Percentiles rank a stretch among this genome's conserved stretches.
Evolutionary conservation across 2,797 vertebrate genomes (phyloP).

Genomic region (Falco berigora): DNA sequence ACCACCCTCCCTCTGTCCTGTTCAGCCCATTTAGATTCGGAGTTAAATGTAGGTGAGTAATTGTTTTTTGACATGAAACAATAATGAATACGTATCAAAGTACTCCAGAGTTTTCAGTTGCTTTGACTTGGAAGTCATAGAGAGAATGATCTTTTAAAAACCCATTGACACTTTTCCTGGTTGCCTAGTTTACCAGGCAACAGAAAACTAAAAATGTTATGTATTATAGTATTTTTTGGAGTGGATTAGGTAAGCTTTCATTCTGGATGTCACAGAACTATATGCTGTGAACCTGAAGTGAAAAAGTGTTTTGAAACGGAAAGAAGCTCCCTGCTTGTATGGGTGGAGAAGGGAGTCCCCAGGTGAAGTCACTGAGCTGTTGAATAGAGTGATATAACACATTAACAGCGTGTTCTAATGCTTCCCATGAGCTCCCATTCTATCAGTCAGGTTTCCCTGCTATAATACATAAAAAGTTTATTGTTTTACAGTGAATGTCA

Average conservation of each 20-base stretch:
- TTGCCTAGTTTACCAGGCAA: neutral
- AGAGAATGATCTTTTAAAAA: neutral
- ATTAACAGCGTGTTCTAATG: neutral
- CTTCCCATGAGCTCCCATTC: neutral
- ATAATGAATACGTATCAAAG: neutral
- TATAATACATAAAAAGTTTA: neutral
- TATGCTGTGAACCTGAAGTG: neutral
- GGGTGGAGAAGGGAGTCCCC: neutral
- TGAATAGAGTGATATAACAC: neutral
- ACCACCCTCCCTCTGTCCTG: neutral
- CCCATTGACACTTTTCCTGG: neutral
- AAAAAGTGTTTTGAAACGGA: neutral
- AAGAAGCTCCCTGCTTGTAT: neutral
- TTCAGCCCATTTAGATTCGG: neutral
- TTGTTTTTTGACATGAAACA: neutral
- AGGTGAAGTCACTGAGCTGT: neutral
- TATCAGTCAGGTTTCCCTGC: neutral
- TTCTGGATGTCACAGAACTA: neutral
- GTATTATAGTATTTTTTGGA: neutral
- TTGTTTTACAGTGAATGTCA: neutral
- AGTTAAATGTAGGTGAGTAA: conserved; percentile 3
- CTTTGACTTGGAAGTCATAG: neutral
- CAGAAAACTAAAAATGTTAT: neutral
- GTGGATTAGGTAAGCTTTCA: neutral
- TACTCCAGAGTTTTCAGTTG: neutral